Percentiles rank a stretch among this genome's conserved stretches.
These are phyloP conservation scores for Formicarius rufipectus DNA, from an alignment of 2,113 vertebrate species.

Conservation along the genomic window DNA sequence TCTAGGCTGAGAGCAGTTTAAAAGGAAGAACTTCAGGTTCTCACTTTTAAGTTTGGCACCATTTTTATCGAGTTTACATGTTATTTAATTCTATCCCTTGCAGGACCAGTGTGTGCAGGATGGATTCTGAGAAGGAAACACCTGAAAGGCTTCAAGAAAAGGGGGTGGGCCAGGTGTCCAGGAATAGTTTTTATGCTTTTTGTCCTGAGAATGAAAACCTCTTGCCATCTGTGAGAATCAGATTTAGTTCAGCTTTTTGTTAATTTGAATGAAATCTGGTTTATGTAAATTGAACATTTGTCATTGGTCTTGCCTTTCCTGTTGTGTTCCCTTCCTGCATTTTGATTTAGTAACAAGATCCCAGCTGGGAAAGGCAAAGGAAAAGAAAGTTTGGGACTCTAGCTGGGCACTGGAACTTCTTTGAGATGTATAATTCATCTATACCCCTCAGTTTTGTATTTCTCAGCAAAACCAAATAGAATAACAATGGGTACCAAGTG, in stretches of 20 bases:
- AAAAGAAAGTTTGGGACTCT: not conserved
- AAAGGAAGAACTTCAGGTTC: slow-evolving; percentile 34
- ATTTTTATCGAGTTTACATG: slow-evolving; percentile 18
- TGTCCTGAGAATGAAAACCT: not conserved
- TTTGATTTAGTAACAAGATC: not conserved
- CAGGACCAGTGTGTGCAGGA: not conserved
- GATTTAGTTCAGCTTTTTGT: not conserved
- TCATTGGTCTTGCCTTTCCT: slow-evolving; percentile 12
- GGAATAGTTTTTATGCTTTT: not conserved
- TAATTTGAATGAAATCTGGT: slow-evolving; percentile 25
- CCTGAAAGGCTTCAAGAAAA: slow-evolving; percentile 7
- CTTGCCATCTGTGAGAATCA: not conserved
- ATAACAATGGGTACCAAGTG: not conserved
- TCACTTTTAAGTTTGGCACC: slow-evolving; percentile 18
- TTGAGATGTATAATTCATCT: not conserved
- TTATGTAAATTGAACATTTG: not conserved
- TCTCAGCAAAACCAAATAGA: not conserved
- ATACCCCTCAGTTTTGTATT: not conserved
- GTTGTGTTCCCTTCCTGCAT: not conserved
- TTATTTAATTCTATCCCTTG: slow-evolving; percentile 22
- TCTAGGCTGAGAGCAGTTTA: not conserved
- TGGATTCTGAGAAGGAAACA: slow-evolving; percentile 19
- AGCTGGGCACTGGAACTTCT: not conserved
- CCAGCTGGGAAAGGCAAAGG: not conserved
- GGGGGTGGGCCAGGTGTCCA: not conserved